Conservation (phyloP, 2,113 vertebrate genomes). For the Gasterosteus aculeatus region DNA sequence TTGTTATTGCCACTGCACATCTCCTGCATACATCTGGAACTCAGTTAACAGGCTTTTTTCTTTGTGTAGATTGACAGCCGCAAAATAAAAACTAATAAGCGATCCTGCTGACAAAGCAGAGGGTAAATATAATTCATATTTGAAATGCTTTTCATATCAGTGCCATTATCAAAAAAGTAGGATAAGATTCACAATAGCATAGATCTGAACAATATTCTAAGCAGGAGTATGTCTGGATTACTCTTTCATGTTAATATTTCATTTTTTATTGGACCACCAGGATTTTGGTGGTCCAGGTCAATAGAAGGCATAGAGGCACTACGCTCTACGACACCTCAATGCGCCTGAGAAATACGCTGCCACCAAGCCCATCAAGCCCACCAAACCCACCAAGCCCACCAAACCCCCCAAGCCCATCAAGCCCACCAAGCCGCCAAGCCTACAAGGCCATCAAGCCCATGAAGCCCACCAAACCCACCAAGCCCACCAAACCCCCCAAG, state of each 20-base stretch:
- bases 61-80: slow-evolving; percentile 59
- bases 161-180: neutral
- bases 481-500: too few relatives aligned
- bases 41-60: slow-evolving; percentile 16
- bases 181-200: neutral
- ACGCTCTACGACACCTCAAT: neutral
- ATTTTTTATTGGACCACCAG: neutral
- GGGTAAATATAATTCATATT: neutral
- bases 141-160: neutral
- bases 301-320: neutral
- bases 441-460: too few relatives aligned
- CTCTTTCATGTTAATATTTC: neutral
- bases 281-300: neutral
- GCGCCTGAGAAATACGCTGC: neutral
- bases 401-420: too few relatives aligned
- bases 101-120: neutral
- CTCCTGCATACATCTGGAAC: slow-evolving; percentile 62
- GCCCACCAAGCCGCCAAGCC: too few relatives aligned
- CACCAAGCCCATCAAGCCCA: neutral
- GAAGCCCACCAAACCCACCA: too few relatives aligned
- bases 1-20: slow-evolving; percentile 19
- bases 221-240: neutral
- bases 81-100: slow-evolving; percentile 19
- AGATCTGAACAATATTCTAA: neutral
- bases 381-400: too few relatives aligned